Conservation (phyloP, 2,113 vertebrate genomes). For the Sorex fumeus region DNA sequence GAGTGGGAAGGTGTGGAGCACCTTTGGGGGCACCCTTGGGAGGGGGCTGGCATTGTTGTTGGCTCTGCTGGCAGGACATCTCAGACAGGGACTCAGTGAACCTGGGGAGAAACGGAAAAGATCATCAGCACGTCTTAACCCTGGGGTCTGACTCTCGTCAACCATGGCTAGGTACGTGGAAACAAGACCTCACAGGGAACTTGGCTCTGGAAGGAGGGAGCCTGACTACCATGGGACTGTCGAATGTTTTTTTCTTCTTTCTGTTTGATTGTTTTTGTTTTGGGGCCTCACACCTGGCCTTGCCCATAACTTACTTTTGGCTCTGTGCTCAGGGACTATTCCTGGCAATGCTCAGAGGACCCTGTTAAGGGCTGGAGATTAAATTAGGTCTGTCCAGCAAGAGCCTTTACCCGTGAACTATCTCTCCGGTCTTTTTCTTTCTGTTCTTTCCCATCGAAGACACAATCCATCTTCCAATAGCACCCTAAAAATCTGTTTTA, state of each 20-base stretch:
- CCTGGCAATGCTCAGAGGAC: no score
- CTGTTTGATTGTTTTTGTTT: no score
- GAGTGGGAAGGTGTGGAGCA: background rate
- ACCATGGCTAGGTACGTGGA: background rate
- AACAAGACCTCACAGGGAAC: background rate
- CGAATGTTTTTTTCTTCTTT: no score
- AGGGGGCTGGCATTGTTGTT: constrained; percentile 13
- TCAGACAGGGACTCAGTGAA: background rate
- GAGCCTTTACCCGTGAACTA: no score
- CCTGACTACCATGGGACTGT: background rate
- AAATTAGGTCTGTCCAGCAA: no score
- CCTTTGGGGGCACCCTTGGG: background rate
- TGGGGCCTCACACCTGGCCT: no score
- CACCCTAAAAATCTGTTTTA: background rate
- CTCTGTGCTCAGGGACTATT: no score
- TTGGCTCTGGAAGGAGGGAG: background rate
- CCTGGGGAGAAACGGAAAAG: background rate
- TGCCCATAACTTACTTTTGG: no score
- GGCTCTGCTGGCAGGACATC: constrained; percentile 59
- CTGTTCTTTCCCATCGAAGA: background rate
- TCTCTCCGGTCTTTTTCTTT: background rate
- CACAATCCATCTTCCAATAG: background rate
- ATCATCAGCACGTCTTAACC: background rate
- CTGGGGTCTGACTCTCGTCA: background rate
- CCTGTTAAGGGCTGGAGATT: no score